A percentile compares a stretch with the other conserved stretches of the same genome.
Conservation (phyloP, 2,113 vertebrate genomes). For the Tragelaphus strepsiceros region DNA sequence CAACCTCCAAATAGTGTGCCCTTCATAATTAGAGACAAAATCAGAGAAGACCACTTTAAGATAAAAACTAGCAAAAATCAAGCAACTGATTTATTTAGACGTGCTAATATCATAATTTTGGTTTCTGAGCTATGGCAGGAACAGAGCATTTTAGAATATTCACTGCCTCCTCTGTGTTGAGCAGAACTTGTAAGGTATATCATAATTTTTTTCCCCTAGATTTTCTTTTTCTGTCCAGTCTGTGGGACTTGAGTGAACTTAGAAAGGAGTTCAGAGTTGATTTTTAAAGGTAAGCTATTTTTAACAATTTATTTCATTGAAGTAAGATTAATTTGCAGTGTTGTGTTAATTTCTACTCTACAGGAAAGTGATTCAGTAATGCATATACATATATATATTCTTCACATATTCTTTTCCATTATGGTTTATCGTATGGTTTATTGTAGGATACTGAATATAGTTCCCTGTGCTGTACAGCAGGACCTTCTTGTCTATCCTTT, state of each 20-base stretch:
- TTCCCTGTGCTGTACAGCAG: not conserved
- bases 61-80: not conserved
- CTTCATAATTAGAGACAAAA: slow-evolving; percentile 28
- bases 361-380: not conserved
- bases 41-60: slow-evolving; percentile 13
- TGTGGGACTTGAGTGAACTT: slow-evolving; percentile 1
- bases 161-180: not conserved
- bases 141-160: not conserved
- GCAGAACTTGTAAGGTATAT: not conserved
- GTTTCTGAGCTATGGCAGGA: not conserved
- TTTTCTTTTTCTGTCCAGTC: not conserved
- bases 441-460: not conserved
- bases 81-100: not conserved
- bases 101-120: not conserved
- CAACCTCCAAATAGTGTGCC: not conserved
- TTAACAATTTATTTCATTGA: not conserved
- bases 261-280: not conserved
- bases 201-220: not conserved
- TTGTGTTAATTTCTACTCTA: not conserved
- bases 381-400: not conserved
- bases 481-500: not conserved
- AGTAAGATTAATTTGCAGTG: not conserved
- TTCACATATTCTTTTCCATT: not conserved
- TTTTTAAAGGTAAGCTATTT: not conserved
- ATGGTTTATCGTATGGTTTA: not conserved